phyloP scores from a whole-genome alignment of 1,140 invertebrate genomes.

The Idris sp. region DNA sequence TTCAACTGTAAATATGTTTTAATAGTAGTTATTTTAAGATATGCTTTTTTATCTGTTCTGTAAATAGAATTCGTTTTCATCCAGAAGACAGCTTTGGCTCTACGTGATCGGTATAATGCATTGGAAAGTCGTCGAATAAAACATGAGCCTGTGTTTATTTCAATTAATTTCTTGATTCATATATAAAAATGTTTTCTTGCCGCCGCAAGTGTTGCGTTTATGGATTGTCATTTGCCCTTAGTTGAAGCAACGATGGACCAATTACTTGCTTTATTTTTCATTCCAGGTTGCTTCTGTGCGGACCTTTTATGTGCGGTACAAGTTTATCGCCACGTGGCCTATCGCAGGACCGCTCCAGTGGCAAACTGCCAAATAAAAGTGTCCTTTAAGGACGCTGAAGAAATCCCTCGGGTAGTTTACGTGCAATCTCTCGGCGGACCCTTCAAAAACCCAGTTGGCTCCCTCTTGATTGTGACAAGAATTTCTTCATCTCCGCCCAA shows the following conservation, averaged over 20 bases:
- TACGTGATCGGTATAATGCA: slow-evolving; percentile 41
- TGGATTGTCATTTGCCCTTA: slow-evolving; percentile 8
- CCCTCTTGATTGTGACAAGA: slow-evolving; percentile 25
- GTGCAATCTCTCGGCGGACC: slow-evolving; percentile 6
- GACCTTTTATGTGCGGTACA: slow-evolving; percentile 66
- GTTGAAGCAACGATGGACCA: slow-evolving; percentile 14
- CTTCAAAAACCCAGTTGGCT: slow-evolving; percentile 22
- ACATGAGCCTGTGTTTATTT: slow-evolving; percentile 37
- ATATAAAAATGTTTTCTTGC: too few relatives aligned
- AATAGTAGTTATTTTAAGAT: too few relatives aligned
- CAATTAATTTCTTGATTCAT: slow-evolving; percentile 34
- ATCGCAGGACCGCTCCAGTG: slow-evolving; percentile 62
- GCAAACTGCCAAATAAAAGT: slow-evolving; percentile 72
- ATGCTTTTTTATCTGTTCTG: too few relatives aligned
- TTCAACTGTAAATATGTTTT: too few relatives aligned
- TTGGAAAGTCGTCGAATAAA: slow-evolving; percentile 45
- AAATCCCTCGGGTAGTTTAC: slow-evolving; percentile 64
- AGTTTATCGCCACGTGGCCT: slow-evolving; percentile 70
- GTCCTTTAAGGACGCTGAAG: slow-evolving; percentile 68
- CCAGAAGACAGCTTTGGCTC: too few relatives aligned
- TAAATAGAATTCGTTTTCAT: slow-evolving; percentile 38
- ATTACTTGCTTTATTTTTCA: slow-evolving; percentile 56
- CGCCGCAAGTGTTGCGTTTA: slow-evolving; percentile 27
- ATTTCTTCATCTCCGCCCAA: slow-evolving; percentile 35
- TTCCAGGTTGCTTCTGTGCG: slow-evolving; percentile 43